Percentiles rank a stretch among this genome's conserved stretches.
Evolutionary conservation across 1,140 invertebrate species (phyloP).

Genomic region (Meloidogyne chitwoodi): DNA sequence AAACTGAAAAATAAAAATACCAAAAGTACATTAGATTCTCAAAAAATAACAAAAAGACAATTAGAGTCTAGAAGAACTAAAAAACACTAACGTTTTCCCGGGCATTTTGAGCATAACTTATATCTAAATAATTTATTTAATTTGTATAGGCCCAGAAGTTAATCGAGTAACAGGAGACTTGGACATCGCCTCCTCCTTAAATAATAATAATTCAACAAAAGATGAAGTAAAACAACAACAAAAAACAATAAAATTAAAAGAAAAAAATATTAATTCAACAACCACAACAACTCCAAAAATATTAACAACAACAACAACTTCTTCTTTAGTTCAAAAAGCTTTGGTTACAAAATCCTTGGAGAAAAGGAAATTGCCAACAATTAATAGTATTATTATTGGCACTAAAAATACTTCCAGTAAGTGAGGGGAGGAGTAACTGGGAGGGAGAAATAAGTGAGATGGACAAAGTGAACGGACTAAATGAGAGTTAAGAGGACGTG

Average conservation of each 20-base stretch:
- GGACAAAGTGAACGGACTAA: too few species aligned
- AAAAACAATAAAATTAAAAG: not conserved
- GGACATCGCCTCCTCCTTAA: not conserved
- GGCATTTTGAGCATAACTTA: too few species aligned
- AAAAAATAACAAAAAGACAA: too few species aligned
- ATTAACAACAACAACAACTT: not conserved
- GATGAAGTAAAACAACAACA: not conserved
- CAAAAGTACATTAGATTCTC: too few species aligned
- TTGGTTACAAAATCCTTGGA: not conserved
- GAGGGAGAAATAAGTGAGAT: too few species aligned
- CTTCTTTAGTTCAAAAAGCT: not conserved
- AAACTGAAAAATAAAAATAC: not conserved
- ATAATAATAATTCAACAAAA: not conserved
- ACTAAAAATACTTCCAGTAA: not conserved
- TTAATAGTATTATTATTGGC: not conserved
- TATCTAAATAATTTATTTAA: too few species aligned
- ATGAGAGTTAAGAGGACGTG: too few species aligned
- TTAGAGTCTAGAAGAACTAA: too few species aligned
- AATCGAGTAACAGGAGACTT: conserved; percentile 17
- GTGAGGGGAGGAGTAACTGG: too few species aligned
- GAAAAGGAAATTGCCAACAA: not conserved
- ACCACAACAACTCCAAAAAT: not conserved
- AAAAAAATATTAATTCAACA: not conserved
- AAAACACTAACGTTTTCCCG: too few species aligned
- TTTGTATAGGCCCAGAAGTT: conserved; percentile 16